Conservation (phyloP, 2,888 invertebrate genomes). For the Monochamus alternatus region DNA sequence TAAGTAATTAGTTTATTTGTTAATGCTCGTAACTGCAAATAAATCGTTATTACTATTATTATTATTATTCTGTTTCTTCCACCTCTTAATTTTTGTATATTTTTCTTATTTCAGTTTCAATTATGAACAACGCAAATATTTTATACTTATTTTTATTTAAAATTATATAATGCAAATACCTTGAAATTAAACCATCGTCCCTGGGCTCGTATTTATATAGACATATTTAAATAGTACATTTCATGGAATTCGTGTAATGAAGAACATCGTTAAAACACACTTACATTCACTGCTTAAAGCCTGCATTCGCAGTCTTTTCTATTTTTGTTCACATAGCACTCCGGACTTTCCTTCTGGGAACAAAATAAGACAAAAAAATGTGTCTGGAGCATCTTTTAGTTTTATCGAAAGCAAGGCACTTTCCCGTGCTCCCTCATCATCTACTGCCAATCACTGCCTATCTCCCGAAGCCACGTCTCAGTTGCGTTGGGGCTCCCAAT, state of each 20-base stretch:
- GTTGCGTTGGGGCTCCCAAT: conserved; percentile 9
- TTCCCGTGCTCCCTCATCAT: conserved; percentile 20
- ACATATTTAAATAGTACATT: too few relatives aligned
- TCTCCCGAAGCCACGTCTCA: conserved; percentile 19
- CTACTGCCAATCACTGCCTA: conserved; percentile 30
- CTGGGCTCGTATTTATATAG: too few relatives aligned
- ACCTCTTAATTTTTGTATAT: too few relatives aligned
- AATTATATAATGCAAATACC: neutral
- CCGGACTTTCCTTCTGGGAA: neutral
- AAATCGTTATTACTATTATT: too few relatives aligned
- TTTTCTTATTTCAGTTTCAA: too few relatives aligned
- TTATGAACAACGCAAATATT: too few relatives aligned
- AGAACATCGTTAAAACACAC: too few relatives aligned
- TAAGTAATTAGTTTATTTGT: too few relatives aligned
- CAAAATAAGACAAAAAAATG: conserved; percentile 16
- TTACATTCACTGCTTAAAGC: too few relatives aligned
- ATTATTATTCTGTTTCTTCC: too few relatives aligned
- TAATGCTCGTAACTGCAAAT: too few relatives aligned
- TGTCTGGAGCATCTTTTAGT: conserved; percentile 9
- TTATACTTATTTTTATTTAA: neutral
- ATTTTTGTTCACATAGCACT: conserved; percentile 5
- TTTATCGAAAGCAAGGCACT: conserved; percentile 17
- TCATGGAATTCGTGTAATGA: too few relatives aligned
- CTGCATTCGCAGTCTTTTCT: neutral
- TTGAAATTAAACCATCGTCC: neutral